phyloP scores from a whole-genome alignment of 2,797 vertebrate species.

The Remorina albescens region DNA sequence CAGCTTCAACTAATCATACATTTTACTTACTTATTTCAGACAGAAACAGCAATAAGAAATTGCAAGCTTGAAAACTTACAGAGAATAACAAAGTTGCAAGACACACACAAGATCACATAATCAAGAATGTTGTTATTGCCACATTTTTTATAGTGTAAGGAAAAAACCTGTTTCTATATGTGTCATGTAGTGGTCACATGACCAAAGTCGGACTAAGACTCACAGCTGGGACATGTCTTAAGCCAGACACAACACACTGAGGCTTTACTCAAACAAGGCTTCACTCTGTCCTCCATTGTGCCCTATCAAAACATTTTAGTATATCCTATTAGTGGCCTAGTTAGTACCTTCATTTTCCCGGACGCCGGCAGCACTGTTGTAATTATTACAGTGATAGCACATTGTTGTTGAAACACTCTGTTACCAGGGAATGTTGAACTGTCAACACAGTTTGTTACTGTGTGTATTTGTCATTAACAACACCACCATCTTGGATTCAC shows the following conservation, averaged over 20 bases:
- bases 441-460: constrained; percentile 3
- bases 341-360: constrained; percentile 13
- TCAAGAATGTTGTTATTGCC: neutral
- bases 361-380: constrained; percentile 16
- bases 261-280: neutral
- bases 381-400: constrained; percentile 18
- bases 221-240: neutral
- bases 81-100: neutral
- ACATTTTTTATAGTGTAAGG: neutral
- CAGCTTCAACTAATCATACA: neutral
- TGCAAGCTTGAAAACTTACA: neutral
- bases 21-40: neutral
- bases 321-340: neutral
- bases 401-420: constrained; percentile 23
- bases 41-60: neutral
- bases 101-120: neutral
- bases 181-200: neutral
- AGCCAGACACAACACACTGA: neutral
- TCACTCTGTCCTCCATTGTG: neutral
- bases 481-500: neutral
- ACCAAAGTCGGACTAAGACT: too few relatives aligned
- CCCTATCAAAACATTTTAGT: neutral
- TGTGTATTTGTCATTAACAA: constrained; percentile 11
- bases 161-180: neutral
- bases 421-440: constrained; percentile 10